Evolutionary conservation across 2,797 vertebrate genomes (phyloP), one percentile per base, ranked within the genome.

Genomic region (Tragelaphus eurycerus): DNA sequence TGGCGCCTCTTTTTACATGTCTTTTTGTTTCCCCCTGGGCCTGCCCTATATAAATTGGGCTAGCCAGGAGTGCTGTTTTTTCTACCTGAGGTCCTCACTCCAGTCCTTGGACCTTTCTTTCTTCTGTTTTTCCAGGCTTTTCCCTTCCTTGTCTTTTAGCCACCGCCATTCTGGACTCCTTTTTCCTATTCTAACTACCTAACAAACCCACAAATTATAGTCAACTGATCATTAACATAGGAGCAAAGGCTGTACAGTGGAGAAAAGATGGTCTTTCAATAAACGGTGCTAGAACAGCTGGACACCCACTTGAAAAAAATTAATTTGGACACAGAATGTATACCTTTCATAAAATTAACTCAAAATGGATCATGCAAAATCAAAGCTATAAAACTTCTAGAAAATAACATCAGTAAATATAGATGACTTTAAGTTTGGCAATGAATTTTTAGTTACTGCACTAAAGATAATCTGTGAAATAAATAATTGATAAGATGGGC

Each of bases 21-120:
- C 21, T 67, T 62, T 21, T 16, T 19, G 4, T 12, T 12, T 10
- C 1, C 1, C 34, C 34, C 10, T 3, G 10, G n/a, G n/a, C n/a
- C 34, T 71, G 64, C n/a, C 64, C 4, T 38, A 3, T 23, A 5
- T 38, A 23, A 71, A 71, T 0, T 38, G 64, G 34, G 19, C 64
- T 38, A 12, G 5, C 64, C 64, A 23, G 5, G n/a, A 38, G n/a
- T 12, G 19, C 34, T 23, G n/a, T 23, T 38, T 38, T 10, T 38
- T 71, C 10, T 23, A 38, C 10, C 19, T 38, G 19, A 71, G 34
- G 67, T 71, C 67, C 67, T 71, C 34, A 38, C 34, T 7, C 19
- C 9, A 3, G n/a, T 34, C 67, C 10, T 6, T 1, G 0, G 19
- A 71, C 5, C 5, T 71, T 71, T 0, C 2, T 38, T 34, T 71